phyloP scores from a whole-genome alignment of 2,797 vertebrate genomes.

The Ctenopoma kingsleyae region DNA sequence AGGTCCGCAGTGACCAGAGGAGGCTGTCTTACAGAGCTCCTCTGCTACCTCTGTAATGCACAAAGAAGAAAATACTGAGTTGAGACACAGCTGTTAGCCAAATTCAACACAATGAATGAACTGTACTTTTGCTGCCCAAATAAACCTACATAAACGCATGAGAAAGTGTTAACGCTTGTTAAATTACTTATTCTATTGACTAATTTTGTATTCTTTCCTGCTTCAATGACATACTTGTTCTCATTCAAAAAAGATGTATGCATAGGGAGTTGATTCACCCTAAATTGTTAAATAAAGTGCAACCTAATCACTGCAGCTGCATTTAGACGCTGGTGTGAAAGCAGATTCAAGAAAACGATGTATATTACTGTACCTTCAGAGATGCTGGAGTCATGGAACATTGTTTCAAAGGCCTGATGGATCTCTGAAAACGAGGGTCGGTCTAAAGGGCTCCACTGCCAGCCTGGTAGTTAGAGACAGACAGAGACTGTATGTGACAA shows the following conservation, averaged over 20 bases:
- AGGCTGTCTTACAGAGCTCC: conserved; percentile 94
- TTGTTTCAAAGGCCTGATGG: conserved; percentile 99
- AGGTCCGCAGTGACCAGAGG: conserved; percentile 87
- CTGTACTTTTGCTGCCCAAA: background rate
- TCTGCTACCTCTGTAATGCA: conserved; percentile 92
- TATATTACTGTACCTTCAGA: conserved; percentile 90
- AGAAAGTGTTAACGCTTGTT: background rate
- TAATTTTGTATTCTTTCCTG: background rate
- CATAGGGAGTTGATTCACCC: background rate
- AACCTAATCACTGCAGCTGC: background rate
- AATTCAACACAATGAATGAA: background rate
- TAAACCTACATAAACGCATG: background rate
- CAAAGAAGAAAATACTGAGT: conserved; percentile 7
- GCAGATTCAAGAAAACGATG: too few relatives aligned
- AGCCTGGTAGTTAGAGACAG: conserved; percentile 83
- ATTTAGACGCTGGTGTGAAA: conserved; percentile 1
- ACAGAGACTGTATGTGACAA: conserved; percentile 3
- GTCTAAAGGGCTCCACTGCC: conserved; percentile 98
- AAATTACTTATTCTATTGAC: background rate
- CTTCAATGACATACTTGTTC: background rate
- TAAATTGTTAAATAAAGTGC: background rate
- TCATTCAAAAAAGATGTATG: background rate
- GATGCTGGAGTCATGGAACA: conserved; percentile 99
- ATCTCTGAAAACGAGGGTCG: conserved; percentile 97
- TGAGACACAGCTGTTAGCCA: background rate